Base-by-base conservation (phyloP, 2,888 invertebrate genomes). In the Pasiphila rectangulata region DNA sequence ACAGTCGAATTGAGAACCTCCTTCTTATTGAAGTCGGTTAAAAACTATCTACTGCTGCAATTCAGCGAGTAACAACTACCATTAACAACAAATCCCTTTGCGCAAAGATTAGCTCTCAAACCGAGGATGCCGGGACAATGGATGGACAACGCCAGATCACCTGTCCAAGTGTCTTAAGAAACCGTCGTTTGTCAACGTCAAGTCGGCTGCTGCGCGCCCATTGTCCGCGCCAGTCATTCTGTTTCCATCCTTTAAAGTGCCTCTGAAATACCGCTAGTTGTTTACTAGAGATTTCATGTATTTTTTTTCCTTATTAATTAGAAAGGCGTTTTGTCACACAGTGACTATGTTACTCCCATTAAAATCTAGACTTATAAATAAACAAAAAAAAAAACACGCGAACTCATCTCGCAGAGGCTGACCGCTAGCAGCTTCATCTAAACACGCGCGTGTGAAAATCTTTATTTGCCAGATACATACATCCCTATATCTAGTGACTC, bases 141-240 rank as follows among this genome's bases (percentile, higher is more conserved):
- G 74, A 79, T 75, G 75, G 77, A 65, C 78, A 73, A 66, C 64
- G 59, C 67, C 69, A 75, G 73, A 81, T 83, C 83, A 82, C 82
- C 83, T 81, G 81, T 81, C 81, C 71, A 70, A 76, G 74, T 75
- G 73, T 77, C 78, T 72, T 69, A 62, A 70, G 71, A 68, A 53
- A 65, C 67, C 61, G 64, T 76, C 79, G 72, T 83, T 83, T 79
- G 75, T 83, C 81, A 82, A 75, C 59, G 83, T 82, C 82, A 67
- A 52, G 57, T 63, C 67, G 69, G 72, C 72, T 69, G 69, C 69
- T 70, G 68, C 67, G 65, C 67, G 63, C 66, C 79, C 67, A 77
- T 79, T 77, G 76, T 74, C 61, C 69, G 67, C 59, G 68, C 73
- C 61, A 64, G 69, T 67, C 64, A 63, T 65, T 67, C 64, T 65